Percentiles rank a stretch among this genome's conserved stretches.
Evolutionary conservation across 2,113 vertebrate species (phyloP).

Genomic region (Sturnus vulgaris): DNA sequence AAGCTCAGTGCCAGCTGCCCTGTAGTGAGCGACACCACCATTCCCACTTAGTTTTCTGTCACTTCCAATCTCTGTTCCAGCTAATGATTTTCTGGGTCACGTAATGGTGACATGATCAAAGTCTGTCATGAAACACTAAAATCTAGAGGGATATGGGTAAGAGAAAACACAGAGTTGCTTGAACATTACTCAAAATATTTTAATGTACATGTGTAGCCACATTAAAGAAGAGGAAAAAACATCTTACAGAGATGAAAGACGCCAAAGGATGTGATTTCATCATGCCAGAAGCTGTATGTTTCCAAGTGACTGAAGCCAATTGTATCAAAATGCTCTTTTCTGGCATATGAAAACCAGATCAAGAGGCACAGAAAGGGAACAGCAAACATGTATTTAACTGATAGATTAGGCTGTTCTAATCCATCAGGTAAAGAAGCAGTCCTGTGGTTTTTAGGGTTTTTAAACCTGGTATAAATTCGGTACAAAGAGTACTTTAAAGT

Average conservation of each 20-base stretch:
- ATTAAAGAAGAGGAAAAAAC: background rate
- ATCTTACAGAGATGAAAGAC: background rate
- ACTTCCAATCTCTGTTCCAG: background rate
- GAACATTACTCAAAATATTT: background rate
- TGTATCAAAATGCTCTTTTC: background rate
- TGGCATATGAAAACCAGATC: background rate
- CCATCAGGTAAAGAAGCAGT: background rate
- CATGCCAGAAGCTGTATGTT: background rate
- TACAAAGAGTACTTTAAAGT: background rate
- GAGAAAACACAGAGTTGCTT: background rate
- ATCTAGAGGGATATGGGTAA: background rate
- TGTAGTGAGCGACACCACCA: rapidly evolving
- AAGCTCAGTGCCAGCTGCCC: background rate
- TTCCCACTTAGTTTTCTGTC: background rate
- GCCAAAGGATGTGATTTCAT: background rate
- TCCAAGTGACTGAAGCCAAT: background rate
- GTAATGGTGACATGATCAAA: background rate
- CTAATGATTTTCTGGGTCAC: rapidly evolving
- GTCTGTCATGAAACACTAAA: background rate
- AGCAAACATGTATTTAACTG: background rate
- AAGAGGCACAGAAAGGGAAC: background rate
- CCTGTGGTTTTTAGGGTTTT: background rate
- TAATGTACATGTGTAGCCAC: conserved; percentile 24
- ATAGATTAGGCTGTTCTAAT: background rate
- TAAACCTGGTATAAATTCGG: background rate